phyloP scores from a whole-genome alignment of 2,113 vertebrate species.

The Sebastes schlegelii region DNA sequence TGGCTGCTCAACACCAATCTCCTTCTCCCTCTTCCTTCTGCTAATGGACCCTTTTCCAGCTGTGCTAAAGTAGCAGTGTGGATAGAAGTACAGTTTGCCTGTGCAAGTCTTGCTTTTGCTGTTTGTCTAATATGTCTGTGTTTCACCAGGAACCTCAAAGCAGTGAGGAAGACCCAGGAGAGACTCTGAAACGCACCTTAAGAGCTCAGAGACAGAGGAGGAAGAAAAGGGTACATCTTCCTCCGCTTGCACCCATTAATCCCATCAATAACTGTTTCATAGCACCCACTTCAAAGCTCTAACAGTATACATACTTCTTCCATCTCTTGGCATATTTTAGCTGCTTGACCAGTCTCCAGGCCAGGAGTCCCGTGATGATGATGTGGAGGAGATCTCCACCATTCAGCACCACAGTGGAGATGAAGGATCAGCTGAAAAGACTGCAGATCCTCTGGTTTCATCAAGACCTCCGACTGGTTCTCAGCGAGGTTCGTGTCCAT shows the following conservation, averaged over 20 bases:
- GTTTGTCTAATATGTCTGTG: not conserved
- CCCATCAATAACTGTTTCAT: too few relatives aligned
- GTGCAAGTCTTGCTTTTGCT: not conserved
- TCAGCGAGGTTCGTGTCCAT: conserved; percentile 63
- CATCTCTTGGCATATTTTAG: conserved; percentile 43
- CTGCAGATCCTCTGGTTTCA: conserved; percentile 8
- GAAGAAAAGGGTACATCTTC: conserved; percentile 78
- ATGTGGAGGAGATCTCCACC: conserved; percentile 49
- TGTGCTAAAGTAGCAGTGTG: conserved; percentile 1
- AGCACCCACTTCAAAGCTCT: not conserved
- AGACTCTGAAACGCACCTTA: conserved; percentile 72
- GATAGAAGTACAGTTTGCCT: not conserved
- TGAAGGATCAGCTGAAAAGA: conserved; percentile 28
- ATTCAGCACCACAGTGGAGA: conserved; percentile 38
- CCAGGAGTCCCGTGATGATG: conserved; percentile 57
- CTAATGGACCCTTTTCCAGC: not conserved
- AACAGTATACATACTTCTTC: not conserved
- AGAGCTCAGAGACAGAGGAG: conserved; percentile 76
- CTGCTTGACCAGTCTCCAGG: conserved; percentile 65
- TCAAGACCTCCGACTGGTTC: conserved; percentile 51
- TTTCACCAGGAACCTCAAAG: conserved; percentile 76
- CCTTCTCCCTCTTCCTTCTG: not conserved
- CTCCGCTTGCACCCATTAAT: not conserved
- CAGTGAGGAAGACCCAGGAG: conserved; percentile 72
- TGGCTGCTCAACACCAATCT: conserved; percentile 2